Evolutionary conservation across 2,113 vertebrate species (phyloP), one percentile per base, ranked within the genome.

Genomic region (Pogonocichla stellata): DNA sequence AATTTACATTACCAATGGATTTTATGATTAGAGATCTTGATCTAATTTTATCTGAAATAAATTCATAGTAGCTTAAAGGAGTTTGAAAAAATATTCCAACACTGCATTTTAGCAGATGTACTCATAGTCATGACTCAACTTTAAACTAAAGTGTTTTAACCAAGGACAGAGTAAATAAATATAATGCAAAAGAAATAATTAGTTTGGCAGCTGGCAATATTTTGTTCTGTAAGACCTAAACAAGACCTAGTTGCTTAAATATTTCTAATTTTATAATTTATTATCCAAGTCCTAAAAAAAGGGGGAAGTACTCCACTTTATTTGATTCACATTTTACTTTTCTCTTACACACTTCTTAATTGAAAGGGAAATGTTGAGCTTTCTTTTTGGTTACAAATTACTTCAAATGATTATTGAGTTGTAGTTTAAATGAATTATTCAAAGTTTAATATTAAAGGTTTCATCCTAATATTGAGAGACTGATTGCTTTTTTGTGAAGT

Each of bases 401-500:
- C 33, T 53, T 74, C 11, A 18, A 81, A 58, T 22, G 5, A 18
- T 51, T 28, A 50, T 23, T 80, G 20, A 78, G 22, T 38, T 54
- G 14, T 43, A 71, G 12, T 54, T 62, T 26, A 69, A 80, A 9
- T 71, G 3, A 77, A 75, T 74, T 79, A 65, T 58, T 95, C n/a
- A 56, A 65, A 56, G 10, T 73, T 82, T 93, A 48, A 28, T 82
- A 36, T 42, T n/a, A 90, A 92, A 80, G 3, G 6, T 57, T 19
- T 82, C 20, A 50, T 91, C 64, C n/a, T 83, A 42, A 38, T 83
- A 81, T 20, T 33, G 29, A 81, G 42, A 90, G 31, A 73, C 22
- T 51, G 18, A 43, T 70, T 64, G 5, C 9, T 36, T 92, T 88
- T 70, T 95, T 54, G 54, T 85, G 77, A 93, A 93, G 45, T 38